Evolutionary conservation across 2,797 vertebrate genomes (phyloP).

Genomic region (Poeciliopsis paucimaculata): DNA sequence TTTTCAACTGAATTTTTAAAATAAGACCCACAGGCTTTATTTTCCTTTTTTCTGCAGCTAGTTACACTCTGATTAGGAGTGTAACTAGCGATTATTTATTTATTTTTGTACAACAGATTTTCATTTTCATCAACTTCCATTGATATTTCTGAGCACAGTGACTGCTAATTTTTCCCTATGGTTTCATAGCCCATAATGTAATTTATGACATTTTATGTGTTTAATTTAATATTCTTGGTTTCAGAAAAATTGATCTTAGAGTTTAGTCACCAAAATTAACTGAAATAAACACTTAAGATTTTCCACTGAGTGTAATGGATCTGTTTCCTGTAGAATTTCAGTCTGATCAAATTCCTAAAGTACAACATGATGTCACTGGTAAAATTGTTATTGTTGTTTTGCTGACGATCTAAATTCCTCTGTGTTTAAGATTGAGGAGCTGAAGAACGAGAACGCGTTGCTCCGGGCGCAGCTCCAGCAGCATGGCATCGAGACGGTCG

Average conservation of each 20-base stretch:
- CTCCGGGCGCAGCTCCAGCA: conserved; percentile 88
- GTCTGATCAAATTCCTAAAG: not conserved
- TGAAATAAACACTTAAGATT: not conserved
- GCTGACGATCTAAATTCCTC: conserved; percentile 2
- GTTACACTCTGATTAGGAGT: too few relatives aligned
- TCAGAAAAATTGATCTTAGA: not conserved
- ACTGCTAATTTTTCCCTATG: not conserved
- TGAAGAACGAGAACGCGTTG: conserved; percentile 89
- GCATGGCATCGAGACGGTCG: conserved; percentile 84
- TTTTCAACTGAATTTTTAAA: not conserved
- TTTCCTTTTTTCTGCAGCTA: not conserved
- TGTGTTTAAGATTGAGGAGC: conserved; percentile 85
- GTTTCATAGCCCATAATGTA: not conserved
- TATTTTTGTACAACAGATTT: not conserved
- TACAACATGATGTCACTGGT: not conserved
- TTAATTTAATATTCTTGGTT: not conserved
- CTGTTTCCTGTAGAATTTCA: not conserved
- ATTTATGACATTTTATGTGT: not conserved
- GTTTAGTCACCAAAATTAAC: not conserved
- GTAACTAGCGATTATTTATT: too few relatives aligned
- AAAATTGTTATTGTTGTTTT: not conserved
- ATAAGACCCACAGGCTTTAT: not conserved
- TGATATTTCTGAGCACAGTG: not conserved
- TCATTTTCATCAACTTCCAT: not conserved
- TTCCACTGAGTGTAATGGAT: not conserved